Conservation (phyloP, 2,113 vertebrate genomes). For the Poeciliopsis retropinna region DNA sequence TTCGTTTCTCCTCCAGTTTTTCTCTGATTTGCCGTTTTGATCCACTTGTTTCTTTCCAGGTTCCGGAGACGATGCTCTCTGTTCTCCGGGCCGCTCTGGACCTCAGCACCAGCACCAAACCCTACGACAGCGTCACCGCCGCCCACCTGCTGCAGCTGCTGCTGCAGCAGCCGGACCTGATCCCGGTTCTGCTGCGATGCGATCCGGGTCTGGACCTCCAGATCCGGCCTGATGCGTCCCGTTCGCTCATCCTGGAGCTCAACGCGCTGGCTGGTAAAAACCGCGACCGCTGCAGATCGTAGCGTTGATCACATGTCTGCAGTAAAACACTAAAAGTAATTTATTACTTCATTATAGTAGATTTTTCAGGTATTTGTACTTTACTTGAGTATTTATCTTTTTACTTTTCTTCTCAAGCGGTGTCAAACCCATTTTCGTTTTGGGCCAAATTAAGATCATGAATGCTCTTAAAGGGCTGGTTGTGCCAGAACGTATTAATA, state of each 20-base stretch:
- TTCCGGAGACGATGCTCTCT: constrained; percentile 63
- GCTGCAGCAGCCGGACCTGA: constrained; percentile 81
- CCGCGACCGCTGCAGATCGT: accelerated
- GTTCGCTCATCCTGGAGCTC: constrained; percentile 77
- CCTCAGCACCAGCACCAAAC: constrained; percentile 93
- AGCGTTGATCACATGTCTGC: accelerated
- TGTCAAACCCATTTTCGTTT: no score
- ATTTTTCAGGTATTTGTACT: no score
- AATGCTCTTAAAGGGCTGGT: no score
- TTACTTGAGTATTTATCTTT: no score
- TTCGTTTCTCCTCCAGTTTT: no score
- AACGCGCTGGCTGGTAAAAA: constrained; percentile 87
- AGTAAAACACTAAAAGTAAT: no score
- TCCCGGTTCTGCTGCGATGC: constrained; percentile 66
- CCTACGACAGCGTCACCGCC: constrained; percentile 92
- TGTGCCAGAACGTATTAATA: no score
- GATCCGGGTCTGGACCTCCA: constrained; percentile 53
- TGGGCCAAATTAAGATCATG: no score
- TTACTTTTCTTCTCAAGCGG: no score
- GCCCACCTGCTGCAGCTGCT: constrained; percentile 89
- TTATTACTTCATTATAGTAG: no score
- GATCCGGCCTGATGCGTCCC: constrained; percentile 39
- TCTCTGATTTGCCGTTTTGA: no score
- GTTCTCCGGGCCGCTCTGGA: constrained; percentile 87
- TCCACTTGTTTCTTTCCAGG: constrained; percentile 64